phyloP scores from a whole-genome alignment of 2,113 vertebrate genomes.

The Apteryx mantelli region DNA sequence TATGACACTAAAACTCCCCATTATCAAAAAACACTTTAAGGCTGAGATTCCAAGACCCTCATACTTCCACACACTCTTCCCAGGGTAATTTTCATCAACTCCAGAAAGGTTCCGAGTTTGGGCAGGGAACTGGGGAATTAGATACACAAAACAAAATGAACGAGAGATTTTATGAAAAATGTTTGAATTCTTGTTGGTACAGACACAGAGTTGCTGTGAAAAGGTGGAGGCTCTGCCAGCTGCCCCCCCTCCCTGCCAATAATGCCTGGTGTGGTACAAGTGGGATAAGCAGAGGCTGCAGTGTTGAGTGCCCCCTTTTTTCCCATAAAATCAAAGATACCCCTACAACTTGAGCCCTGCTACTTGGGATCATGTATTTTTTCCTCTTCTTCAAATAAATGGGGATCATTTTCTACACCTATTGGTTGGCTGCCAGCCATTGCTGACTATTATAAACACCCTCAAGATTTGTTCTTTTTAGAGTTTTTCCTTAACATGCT shows the following conservation, averaged over 20 bases:
- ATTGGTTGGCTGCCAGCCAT: neutral
- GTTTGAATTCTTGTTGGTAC: neutral
- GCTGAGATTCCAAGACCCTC: neutral
- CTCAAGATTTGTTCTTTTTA: neutral
- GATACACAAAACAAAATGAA: neutral
- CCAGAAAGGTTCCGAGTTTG: neutral
- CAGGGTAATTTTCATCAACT: neutral
- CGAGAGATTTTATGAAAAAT: neutral
- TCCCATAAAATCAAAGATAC: neutral
- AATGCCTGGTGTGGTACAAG: neutral
- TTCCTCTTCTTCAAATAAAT: neutral
- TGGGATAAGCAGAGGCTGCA: neutral
- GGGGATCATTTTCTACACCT: neutral
- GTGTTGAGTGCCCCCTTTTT: neutral
- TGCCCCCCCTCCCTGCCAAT: neutral
- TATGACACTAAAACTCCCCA: neutral
- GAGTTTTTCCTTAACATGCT: neutral
- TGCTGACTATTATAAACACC: neutral
- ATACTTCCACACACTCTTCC: neutral
- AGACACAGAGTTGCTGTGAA: neutral
- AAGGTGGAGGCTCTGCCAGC: neutral
- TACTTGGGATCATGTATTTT: neutral
- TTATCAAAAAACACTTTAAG: neutral
- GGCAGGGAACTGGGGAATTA: neutral
- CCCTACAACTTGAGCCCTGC: neutral